Evolutionary conservation across 2,797 vertebrate species (phyloP).

Genomic region (Manis pentadactyla): DNA sequence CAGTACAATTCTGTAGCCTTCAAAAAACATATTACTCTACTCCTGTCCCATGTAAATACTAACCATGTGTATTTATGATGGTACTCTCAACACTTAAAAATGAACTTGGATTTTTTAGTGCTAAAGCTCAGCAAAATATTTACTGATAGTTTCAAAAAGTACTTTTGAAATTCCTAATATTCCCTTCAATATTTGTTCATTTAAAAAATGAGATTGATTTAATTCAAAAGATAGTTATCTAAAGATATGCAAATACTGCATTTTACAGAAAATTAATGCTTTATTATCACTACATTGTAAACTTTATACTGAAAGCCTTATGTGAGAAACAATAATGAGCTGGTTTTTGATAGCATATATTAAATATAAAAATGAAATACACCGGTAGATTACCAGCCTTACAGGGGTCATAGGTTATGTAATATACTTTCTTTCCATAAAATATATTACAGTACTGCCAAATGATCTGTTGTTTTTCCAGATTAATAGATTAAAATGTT

Average conservation of each 20-base stretch:
- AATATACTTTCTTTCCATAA: background rate
- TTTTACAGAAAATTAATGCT: constrained; percentile 46
- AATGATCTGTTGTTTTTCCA: constrained; percentile 27
- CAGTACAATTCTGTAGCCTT: background rate
- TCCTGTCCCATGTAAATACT: background rate
- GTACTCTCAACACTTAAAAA: background rate
- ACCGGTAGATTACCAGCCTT: background rate
- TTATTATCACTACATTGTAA: background rate
- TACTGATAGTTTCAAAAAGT: constrained; percentile 18
- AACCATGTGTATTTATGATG: background rate
- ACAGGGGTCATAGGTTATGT: background rate
- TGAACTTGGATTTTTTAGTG: constrained; percentile 42
- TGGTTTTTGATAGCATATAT: constrained; percentile 15
- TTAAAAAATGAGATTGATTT: background rate
- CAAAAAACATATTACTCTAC: background rate
- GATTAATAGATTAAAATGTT: background rate
- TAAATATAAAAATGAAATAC: constrained; percentile 41
- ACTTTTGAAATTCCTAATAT: constrained; percentile 34
- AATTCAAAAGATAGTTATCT: background rate
- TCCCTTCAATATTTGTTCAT: constrained; percentile 25
- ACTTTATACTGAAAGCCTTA: constrained; percentile 34
- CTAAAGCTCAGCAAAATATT: constrained; percentile 29
- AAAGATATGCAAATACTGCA: background rate
- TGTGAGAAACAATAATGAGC: background rate
- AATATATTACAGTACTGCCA: background rate